Evolutionary conservation across 2,113 vertebrate species (phyloP).

Genomic region (Ibidorhyncha struthersii): DNA sequence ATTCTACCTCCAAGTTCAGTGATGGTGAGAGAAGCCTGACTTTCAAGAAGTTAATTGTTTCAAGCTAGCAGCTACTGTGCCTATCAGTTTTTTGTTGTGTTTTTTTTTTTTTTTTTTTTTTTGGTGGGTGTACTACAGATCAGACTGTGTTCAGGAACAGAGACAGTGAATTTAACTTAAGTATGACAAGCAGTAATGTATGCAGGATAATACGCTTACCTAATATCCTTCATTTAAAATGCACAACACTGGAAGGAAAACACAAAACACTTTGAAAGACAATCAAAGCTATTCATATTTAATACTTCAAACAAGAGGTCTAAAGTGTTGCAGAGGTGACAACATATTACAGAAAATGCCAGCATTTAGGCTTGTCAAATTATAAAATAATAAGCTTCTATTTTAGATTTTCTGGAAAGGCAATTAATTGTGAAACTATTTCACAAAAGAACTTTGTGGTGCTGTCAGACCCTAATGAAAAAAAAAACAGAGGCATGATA

Average conservation of each 20-base stretch:
- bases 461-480: conserved; percentile 16
- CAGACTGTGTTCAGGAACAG: neutral
- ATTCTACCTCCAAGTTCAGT: neutral
- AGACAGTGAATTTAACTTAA: neutral
- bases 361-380: conserved; percentile 31
- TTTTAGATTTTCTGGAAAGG: neutral
- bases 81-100: neutral
- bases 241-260: neutral
- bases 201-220: neutral
- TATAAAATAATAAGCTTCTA: conserved; percentile 29
- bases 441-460: neutral
- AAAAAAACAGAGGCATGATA: neutral
- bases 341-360: conserved; percentile 7
- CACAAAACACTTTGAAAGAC: neutral
- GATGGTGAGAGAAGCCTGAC: neutral
- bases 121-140: neutral
- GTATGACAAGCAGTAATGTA: neutral
- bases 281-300: conserved; percentile 34
- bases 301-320: conserved; percentile 30
- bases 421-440: conserved; percentile 40
- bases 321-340: conserved; percentile 14
- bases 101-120: neutral
- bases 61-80: neutral
- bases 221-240: conserved; percentile 33
- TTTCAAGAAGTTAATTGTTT: neutral